phyloP scores from a whole-genome alignment of 1,140 invertebrate species.

The Macrobrachium nipponense region DNA sequence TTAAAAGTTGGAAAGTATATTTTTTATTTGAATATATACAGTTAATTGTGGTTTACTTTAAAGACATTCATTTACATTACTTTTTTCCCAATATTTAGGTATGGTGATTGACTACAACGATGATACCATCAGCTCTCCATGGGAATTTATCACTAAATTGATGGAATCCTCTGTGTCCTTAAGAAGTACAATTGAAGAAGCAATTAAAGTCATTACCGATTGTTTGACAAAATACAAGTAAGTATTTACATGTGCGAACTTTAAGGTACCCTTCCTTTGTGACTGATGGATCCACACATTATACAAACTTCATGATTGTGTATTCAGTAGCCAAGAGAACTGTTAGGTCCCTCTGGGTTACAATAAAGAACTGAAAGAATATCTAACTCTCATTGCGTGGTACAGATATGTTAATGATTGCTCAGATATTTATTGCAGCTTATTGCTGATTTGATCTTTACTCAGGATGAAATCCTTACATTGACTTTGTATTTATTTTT shows the following conservation, averaged over 20 bases:
- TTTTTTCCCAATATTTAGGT: slow-evolving; percentile 4
- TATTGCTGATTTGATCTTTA: too few species aligned
- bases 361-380: too few species aligned
- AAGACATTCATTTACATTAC: not conserved
- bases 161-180: slow-evolving; percentile 20
- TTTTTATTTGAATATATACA: too few species aligned
- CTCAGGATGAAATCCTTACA: too few species aligned
- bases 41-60: not conserved
- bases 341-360: too few species aligned
- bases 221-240: slow-evolving; percentile 53
- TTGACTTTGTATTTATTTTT: too few species aligned
- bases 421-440: too few species aligned
- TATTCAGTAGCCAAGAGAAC: too few species aligned
- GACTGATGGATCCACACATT: not conserved
- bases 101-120: slow-evolving; percentile 39
- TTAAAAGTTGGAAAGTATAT: not conserved
- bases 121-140: slow-evolving; percentile 44
- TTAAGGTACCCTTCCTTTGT: not conserved
- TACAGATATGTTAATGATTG: too few species aligned
- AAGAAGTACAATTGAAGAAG: slow-evolving; percentile 25
- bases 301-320: slow-evolving; percentile 63
- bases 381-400: too few species aligned
- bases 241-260: not conserved
- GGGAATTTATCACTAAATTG: slow-evolving; percentile 43
- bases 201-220: slow-evolving; percentile 23